Evolutionary conservation across 2,113 vertebrate genomes (phyloP).

Genomic region (Pangasianodon gigas): DNA sequence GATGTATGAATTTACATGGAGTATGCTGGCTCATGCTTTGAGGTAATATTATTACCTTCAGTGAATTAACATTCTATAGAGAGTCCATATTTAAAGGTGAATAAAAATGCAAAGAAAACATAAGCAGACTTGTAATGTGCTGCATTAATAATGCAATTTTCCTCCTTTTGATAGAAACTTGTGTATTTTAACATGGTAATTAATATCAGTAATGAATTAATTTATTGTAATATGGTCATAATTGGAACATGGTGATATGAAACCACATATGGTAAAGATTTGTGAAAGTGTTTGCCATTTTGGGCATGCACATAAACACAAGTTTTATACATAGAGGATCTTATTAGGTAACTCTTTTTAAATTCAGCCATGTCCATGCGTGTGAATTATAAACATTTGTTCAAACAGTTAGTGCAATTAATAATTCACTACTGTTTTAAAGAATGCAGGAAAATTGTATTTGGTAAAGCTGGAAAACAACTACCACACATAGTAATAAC

Average conservation of each 20-base stretch:
- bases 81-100: too few species aligned
- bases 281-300: slow-evolving; percentile 65
- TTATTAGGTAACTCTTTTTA: slow-evolving; percentile 80
- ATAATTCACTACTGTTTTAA: slow-evolving; percentile 1
- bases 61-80: not conserved
- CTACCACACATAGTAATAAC: not conserved
- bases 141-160: slow-evolving; percentile 55
- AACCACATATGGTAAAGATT: slow-evolving; percentile 69
- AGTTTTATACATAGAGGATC: slow-evolving; percentile 74
- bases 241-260: slow-evolving; percentile 59
- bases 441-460: not conserved
- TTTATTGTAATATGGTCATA: not conserved
- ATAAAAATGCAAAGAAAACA: not conserved
- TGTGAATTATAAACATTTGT: slow-evolving; percentile 70
- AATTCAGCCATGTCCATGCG: slow-evolving; percentile 69
- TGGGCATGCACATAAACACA: slow-evolving; percentile 60
- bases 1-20: not conserved
- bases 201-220: slow-evolving; percentile 31
- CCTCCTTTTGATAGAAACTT: slow-evolving; percentile 58
- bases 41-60: not conserved
- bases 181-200: not conserved
- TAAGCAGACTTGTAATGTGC: slow-evolving; percentile 38
- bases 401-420: slow-evolving; percentile 73
- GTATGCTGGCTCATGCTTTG: not conserved
- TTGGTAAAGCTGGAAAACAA: not conserved